Conservation (phyloP, 2,113 vertebrate genomes). For the Leucosticte australis region DNA sequence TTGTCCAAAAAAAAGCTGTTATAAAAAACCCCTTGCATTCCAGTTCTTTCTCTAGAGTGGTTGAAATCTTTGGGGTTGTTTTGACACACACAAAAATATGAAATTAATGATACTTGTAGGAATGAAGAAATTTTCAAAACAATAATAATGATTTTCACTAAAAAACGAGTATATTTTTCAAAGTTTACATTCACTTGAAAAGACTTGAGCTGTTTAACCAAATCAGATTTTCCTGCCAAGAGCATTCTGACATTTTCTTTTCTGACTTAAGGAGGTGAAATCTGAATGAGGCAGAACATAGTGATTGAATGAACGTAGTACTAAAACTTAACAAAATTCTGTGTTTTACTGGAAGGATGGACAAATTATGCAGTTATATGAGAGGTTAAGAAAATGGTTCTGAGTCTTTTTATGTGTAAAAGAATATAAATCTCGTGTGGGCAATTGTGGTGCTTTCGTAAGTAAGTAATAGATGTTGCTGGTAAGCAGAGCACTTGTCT, state of each 20-base stretch:
- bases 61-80: neutral
- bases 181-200: neutral
- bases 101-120: neutral
- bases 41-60: conserved; percentile 33
- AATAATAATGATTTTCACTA: neutral
- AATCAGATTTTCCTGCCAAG: conserved; percentile 4
- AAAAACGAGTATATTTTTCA: neutral
- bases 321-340: neutral
- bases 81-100: neutral
- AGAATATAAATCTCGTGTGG: neutral
- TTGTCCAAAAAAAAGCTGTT: conserved; percentile 11
- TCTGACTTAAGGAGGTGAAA: neutral
- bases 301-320: neutral
- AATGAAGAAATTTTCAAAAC: neutral
- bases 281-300: neutral
- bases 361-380: neutral
- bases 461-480: neutral
- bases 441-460: neutral
- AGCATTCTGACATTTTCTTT: neutral
- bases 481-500: neutral
- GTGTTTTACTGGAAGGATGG: neutral
- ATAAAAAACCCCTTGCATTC: neutral
- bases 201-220: neutral
- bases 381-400: neutral
- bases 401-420: neutral